phyloP scores from a whole-genome alignment of 2,888 invertebrate species.

The Trachelus troglodyta region DNA sequence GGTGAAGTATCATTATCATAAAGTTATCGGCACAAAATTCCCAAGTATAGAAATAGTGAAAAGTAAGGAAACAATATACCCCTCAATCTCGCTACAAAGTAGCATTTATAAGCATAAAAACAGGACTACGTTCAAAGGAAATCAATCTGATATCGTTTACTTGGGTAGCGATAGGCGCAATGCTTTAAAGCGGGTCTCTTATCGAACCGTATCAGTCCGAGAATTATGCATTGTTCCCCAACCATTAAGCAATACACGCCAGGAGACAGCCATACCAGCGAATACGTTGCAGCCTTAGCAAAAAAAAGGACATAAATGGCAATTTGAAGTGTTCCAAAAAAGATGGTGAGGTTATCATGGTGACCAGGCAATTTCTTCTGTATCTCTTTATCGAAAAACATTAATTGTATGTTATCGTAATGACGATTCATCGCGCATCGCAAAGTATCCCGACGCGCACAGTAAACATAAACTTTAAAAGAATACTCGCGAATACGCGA shows the following conservation, averaged over 20 bases:
- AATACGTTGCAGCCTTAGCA: neutral
- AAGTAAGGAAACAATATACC: neutral
- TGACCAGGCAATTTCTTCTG: neutral
- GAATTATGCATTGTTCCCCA: neutral
- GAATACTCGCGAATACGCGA: neutral
- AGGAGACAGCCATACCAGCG: neutral
- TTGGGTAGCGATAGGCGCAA: neutral
- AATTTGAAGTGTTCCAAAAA: neutral
- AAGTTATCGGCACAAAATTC: neutral
- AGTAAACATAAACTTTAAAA: neutral
- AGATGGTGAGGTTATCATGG: neutral
- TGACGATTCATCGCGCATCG: neutral
- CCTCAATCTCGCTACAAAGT: neutral
- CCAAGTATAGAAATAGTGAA: neutral
- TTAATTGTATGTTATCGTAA: neutral
- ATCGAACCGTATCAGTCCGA: neutral
- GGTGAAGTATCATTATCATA: neutral
- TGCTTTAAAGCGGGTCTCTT: neutral
- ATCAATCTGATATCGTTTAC: neutral
- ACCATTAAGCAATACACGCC: neutral
- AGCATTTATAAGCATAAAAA: neutral
- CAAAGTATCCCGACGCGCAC: neutral
- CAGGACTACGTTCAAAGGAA: neutral
- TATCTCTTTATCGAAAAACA: neutral
- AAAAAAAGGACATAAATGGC: neutral